phyloP scores from a whole-genome alignment of 2,113 vertebrate genomes.

The Pseudopodoces humilis region DNA sequence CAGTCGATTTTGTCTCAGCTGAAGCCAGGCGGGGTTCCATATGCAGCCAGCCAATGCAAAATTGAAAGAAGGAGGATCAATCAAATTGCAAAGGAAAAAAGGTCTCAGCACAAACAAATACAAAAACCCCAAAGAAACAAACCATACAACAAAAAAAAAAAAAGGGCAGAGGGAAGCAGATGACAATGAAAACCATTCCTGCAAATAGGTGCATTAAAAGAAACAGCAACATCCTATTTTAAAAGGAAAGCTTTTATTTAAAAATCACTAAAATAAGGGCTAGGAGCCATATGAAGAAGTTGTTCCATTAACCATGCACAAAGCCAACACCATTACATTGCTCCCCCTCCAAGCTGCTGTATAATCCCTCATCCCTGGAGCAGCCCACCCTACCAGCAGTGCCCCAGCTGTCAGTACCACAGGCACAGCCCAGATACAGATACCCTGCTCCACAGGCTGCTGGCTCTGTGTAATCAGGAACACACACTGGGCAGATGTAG shows the following conservation, averaged over 20 bases:
- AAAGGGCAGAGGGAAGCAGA: neutral
- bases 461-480: neutral
- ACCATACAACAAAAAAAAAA: neutral
- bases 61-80: constrained; percentile 59
- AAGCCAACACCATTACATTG: neutral
- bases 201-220: neutral
- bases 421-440: neutral
- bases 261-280: neutral
- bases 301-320: neutral
- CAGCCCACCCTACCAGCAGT: neutral
- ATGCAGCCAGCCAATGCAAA: constrained; percentile 39
- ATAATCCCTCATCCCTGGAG: neutral
- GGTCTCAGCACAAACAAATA: constrained; percentile 1
- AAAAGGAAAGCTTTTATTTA: neutral
- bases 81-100: constrained; percentile 24
- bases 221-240: neutral
- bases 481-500: neutral
- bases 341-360: neutral
- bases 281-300: neutral
- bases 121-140: neutral
- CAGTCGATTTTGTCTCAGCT: constrained; percentile 65
- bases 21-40: constrained; percentile 53
- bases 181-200: neutral
- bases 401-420: neutral
- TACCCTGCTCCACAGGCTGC: fast-evolving